Base-by-base conservation (phyloP, 2,113 vertebrate species). In the Crotophaga sulcirostris region DNA sequence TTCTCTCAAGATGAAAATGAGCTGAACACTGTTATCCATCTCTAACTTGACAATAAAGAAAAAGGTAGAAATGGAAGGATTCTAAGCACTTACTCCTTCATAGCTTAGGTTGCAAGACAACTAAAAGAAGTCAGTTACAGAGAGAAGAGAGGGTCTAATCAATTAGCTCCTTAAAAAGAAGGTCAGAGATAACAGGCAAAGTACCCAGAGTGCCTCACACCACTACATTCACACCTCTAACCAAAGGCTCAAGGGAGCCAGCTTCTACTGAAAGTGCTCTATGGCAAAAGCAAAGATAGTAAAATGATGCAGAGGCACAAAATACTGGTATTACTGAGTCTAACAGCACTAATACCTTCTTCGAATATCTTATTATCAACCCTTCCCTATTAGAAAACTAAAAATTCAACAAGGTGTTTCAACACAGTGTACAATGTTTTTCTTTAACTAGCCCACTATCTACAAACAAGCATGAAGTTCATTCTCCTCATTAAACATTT, bases 201-300 rank as follows among this genome's bases (percentile, higher is more conserved):
- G 58, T 3, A 31, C 13, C 17, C 2, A 0, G 0, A 82, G 24
- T 36, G 52, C 42, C 45, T 44, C 77, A 47, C 44, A 44, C 6
- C 45, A n/a, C 40, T 25, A 16, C 25, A 31, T 3, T 10, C 58
- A 34, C 16, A n/a, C 6, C 29, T 73, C 42, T 52, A 36, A 80
- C 2, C 9, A 42, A 60, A 47, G 16, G 26, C 6, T 10, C 40
- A 33, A 29, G 23, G 31, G 49, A 88, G 45, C 11, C 54, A 90
- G 2, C 31, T 77, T 80, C 63, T 82, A 44, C 23, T 3, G 3
- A 58, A 49, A 58, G 4, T 42, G 42, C 34, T 70, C 59, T 33
- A 24, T 1, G 4, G 45, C 63, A 78, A 80, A 79, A 80, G 44
- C 51, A 56, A 70, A 82, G 56, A 60, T 18, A 56, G 18, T 51